Conservation (phyloP, 1,140 invertebrate species). For the Drosophila bifasciata region DNA sequence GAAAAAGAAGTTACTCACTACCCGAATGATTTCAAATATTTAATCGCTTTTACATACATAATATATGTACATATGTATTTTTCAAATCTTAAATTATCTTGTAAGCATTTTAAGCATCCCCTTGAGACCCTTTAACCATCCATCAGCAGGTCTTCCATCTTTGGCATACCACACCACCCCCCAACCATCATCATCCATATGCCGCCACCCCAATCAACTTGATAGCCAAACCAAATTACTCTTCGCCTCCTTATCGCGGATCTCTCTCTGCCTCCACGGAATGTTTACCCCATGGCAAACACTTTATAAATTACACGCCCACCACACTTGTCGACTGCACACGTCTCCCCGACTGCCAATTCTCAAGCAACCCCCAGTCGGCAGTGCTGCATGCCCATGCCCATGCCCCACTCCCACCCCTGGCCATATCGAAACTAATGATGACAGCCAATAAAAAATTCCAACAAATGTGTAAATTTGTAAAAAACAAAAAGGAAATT, state of each 20-base stretch:
- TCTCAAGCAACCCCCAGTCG: neutral
- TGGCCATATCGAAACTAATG: slow-evolving; percentile 69
- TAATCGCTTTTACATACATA: neutral
- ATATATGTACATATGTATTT: too few species aligned
- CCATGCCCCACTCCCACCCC: too few species aligned
- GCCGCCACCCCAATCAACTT: slow-evolving; percentile 35
- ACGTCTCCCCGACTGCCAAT: slow-evolving; percentile 13
- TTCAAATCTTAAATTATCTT: slow-evolving; percentile 19
- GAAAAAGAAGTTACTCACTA: neutral
- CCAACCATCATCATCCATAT: slow-evolving; percentile 23
- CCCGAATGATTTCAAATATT: neutral
- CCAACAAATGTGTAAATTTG: slow-evolving; percentile 79
- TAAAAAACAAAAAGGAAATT: slow-evolving; percentile 51
- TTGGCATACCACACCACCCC: slow-evolving; percentile 15
- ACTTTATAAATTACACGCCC: slow-evolving; percentile 64
- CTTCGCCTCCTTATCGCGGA: slow-evolving; percentile 45
- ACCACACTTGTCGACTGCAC: slow-evolving; percentile 61
- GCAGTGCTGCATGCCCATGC: neutral
- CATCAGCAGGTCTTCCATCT: neutral
- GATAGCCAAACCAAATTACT: slow-evolving; percentile 44
- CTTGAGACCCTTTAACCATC: slow-evolving; percentile 15
- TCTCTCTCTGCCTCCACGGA: slow-evolving; percentile 20
- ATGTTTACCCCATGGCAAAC: slow-evolving; percentile 32
- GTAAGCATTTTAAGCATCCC: slow-evolving; percentile 19
- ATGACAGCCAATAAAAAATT: slow-evolving; percentile 79